Evolutionary conservation across 2,888 invertebrate genomes (phyloP).

Genomic region (Plebejus argus): DNA sequence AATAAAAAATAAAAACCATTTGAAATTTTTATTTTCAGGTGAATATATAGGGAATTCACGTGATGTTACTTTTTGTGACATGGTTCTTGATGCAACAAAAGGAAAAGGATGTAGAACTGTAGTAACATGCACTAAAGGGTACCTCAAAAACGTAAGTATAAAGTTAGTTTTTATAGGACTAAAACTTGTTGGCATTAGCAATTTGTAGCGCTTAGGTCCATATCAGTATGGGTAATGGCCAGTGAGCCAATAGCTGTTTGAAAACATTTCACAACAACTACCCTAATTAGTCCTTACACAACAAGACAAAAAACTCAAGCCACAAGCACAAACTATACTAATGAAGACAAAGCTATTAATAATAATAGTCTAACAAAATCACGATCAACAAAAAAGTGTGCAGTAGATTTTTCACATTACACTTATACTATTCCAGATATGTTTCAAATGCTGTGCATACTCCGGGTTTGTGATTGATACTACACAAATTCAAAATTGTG

Average conservation of each 20-base stretch:
- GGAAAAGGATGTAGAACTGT: slow-evolving; percentile 52
- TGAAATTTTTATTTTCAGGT: slow-evolving; percentile 47
- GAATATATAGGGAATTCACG: slow-evolving; percentile 58
- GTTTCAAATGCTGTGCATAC: slow-evolving; percentile 43
- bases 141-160: slow-evolving; percentile 54
- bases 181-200: too few species aligned
- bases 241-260: too few species aligned
- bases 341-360: too few species aligned
- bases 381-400: too few species aligned
- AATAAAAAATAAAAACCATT: background rate
- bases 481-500: slow-evolving; percentile 38
- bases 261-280: too few species aligned
- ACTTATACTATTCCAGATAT: slow-evolving; percentile 45
- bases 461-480: slow-evolving; percentile 44
- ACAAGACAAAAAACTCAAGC: too few species aligned
- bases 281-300: too few species aligned
- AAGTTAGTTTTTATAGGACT: background rate
- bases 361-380: too few species aligned
- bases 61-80: slow-evolving; percentile 50
- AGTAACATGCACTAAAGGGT: slow-evolving; percentile 50
- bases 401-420: too few species aligned
- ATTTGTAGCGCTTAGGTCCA: too few species aligned
- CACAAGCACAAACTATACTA: too few species aligned
- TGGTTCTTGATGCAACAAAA: slow-evolving; percentile 46
- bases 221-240: too few species aligned